Base-by-base conservation (phyloP, 1,140 invertebrate genomes). In the Trichogramma pretiosum region DNA sequence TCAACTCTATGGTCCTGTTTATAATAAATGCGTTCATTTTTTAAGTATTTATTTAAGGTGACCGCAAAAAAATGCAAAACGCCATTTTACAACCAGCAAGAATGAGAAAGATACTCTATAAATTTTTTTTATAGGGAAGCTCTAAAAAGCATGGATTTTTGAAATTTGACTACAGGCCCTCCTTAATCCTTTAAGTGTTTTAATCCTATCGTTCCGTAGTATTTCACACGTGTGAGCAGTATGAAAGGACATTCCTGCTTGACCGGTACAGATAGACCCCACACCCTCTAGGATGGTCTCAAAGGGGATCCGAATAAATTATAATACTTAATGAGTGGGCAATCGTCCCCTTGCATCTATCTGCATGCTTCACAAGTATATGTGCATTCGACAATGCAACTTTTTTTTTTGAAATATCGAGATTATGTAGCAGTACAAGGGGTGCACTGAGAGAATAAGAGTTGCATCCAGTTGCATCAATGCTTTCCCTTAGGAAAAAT, bases 191-290 rank as follows among this genome's bases (percentile, higher is more conserved):
- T 52, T 47, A 52, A 52, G 50, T 52, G 50, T 45, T 52, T 52
- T 52, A 52, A 52, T 52, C 50, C 44, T 43, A 47, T 52, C 45
- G 35, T 32, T 19, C 39, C 40, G 22, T 47, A 43, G 44, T 38
- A 47, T 47, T 52, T 52, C 40, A 47, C 45, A 52, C 39, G 45
- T 52, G 45, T 43, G 50, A 52, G 44, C 44, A 43, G 10, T 18
- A 47, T 43, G 45, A 52, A 52, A 52, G 34, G 17, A 24, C 45
- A 43, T 46, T 52, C 56, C 44, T 54, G 56, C 55, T 57, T 57
- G 55, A 62, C 58, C 55, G 50, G 61, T 62, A 47, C 50, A 56
- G 48, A 60, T 56, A 58, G 52, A 41, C 37, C 48, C 45, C 50
- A 55, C 52, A 52, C 50, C 49, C 49, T 52, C 48, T 54, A 41